phyloP scores from a whole-genome alignment of 2,113 vertebrate genomes.

The Gadus macrocephalus region DNA sequence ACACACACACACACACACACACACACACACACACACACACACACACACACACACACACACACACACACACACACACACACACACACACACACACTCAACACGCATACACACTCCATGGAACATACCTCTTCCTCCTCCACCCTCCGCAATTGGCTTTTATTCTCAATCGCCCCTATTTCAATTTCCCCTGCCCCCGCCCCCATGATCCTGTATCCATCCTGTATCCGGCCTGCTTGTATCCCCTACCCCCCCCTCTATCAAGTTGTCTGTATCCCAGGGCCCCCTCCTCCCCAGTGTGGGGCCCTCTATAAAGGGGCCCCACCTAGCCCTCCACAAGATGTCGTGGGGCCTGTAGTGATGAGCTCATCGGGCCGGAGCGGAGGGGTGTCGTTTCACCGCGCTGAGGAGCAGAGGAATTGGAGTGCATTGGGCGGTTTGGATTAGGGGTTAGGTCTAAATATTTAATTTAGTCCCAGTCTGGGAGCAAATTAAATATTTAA shows the following conservation, averaged over 20 bases:
- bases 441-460: neutral
- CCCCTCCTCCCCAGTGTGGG: too few relatives aligned
- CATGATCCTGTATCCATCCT: neutral
- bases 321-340: neutral
- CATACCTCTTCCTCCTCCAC: too few relatives aligned
- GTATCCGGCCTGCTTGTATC: neutral
- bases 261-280: too few relatives aligned
- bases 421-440: constrained; percentile 8
- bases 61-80: too few relatives aligned
- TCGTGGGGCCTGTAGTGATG: constrained; percentile 7
- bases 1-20: too few relatives aligned
- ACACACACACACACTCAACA: too few relatives aligned
- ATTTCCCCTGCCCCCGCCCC: constrained; percentile 18
- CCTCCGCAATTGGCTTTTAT: neutral
- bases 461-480: constrained; percentile 16
- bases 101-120: too few relatives aligned
- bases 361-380: constrained; percentile 21
- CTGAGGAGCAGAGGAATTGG: neutral
- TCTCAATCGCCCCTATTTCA: constrained; percentile 44
- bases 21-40: too few relatives aligned
- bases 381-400: constrained; percentile 14
- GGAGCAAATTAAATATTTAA: constrained; percentile 34
- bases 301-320: neutral
- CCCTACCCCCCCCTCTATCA: neutral
- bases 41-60: too few relatives aligned